These are phyloP conservation scores for Crocuta crocuta DNA, from an alignment of 2,113 vertebrate species.

Conservation along the genomic window DNA sequence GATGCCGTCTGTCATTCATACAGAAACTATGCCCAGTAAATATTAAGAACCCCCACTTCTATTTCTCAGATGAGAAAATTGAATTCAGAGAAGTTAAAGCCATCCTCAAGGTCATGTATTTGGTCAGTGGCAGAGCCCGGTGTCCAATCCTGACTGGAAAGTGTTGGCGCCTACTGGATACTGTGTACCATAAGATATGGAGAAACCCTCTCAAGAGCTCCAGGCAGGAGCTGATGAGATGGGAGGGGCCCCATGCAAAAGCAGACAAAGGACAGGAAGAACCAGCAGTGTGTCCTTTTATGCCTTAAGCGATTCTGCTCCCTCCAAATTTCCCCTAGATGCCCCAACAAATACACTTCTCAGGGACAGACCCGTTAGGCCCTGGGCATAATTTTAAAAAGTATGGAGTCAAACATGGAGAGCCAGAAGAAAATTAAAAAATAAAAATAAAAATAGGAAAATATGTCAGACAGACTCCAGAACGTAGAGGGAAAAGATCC, in stretches of 20 bases:
- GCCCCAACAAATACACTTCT: neutral
- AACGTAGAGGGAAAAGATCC: neutral
- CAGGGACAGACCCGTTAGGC: neutral
- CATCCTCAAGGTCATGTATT: neutral
- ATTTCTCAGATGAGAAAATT: neutral
- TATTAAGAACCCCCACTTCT: neutral
- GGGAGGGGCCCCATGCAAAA: fast-evolving
- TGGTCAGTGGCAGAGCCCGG: neutral
- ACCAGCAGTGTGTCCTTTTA: neutral
- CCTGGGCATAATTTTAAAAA: neutral
- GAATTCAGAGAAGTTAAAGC: neutral
- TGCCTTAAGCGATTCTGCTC: too few relatives aligned
- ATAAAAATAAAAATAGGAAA: neutral
- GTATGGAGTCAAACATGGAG: fast-evolving
- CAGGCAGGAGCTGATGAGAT: too few relatives aligned
- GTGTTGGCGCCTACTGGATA: fast-evolving
- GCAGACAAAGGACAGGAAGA: neutral
- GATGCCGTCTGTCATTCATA: neutral
- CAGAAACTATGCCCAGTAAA: neutral
- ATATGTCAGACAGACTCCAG: neutral
- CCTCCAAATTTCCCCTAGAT: neutral
- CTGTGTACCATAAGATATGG: fast-evolving
- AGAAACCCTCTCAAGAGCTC: neutral
- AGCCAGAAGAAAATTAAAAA: neutral
- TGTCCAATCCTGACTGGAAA: neutral